Evolutionary conservation across 1,140 invertebrate species (phyloP).

Genomic region (Aphelenchoides avenae): DNA sequence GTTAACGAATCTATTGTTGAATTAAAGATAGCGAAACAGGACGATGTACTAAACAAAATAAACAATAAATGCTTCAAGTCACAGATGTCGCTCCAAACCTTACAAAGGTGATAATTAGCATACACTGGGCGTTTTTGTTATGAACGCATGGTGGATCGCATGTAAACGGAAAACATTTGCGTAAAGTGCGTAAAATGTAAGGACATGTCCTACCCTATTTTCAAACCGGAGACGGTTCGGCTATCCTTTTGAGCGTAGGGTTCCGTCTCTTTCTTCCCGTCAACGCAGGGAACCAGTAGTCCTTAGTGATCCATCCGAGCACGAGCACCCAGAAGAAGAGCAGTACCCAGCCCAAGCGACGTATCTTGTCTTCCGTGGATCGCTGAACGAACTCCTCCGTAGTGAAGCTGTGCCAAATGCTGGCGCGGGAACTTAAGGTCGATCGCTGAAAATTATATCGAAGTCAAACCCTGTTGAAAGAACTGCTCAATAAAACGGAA

Average conservation of each 20-base stretch:
- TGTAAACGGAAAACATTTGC: not conserved
- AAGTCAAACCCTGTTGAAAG: too few species aligned
- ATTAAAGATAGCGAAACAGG: too few species aligned
- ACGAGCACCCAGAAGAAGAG: not conserved
- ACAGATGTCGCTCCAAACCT: too few species aligned
- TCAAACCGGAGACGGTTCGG: not conserved
- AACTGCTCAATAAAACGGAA: too few species aligned
- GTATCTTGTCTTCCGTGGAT: not conserved
- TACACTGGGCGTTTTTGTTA: not conserved
- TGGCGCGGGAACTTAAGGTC: too few species aligned
- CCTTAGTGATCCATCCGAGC: slow-evolving; percentile 1
- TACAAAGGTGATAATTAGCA: not conserved
- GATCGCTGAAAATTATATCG: too few species aligned
- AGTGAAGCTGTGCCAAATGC: too few species aligned
- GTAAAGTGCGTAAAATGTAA: not conserved
- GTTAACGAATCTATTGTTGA: too few species aligned
- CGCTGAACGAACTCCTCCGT: too few species aligned
- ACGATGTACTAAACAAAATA: too few species aligned
- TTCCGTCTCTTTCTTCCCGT: not conserved
- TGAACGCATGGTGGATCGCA: not conserved
- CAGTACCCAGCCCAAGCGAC: not conserved
- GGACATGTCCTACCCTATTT: too few species aligned
- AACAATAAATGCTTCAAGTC: too few species aligned
- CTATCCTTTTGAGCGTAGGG: not conserved
- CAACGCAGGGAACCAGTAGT: not conserved